Evolutionary conservation across 2,888 invertebrate genomes (phyloP), one percentile per base, ranked within the genome.

Genomic region (Spicauda simplicius): DNA sequence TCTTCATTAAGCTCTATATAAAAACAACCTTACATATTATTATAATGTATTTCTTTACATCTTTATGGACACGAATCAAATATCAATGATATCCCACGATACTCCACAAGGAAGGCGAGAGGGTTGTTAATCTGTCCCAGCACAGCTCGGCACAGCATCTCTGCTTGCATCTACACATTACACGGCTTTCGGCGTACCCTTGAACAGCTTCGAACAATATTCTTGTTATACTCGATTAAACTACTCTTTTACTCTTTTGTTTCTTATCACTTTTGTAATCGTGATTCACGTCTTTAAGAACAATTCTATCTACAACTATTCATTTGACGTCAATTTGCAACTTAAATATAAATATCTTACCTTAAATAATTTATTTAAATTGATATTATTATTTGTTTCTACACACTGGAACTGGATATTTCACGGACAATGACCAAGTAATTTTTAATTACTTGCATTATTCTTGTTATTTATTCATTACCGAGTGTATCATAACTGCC

Each of bases 121-220:
- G 65, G 68, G 75, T 64, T 68, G 68, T 48, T 57, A 60, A 54
- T 58, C 72, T 75, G 69, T 54, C 70, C 69, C 72, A 77, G 76
- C 78, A 83, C 77, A 74, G 77, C 79, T 76, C 75, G 76, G 76
- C 78, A 83, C 77, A 76, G 86, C 84, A 67, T 68, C 60, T 55
- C 60, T 69, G 61, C 66, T 84, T 83, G 79, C 78, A 77, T 81
- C 82, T 81, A 81, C 81, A 82, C 82, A 77, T 73, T 79, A 73
- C 81, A 83, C 79, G 72, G 87, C 85, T 86, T 87, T 80, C 73
- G 71, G 80, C 81, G 80, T 82, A 69, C 67, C 66, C 16, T 69
- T 30, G n/a, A 30, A 63, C 12, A 18, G 54, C 55, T 63, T 55
- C 63, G 16, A 48, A 63, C 41, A 45, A 54, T 41, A 12, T 33